These are phyloP conservation scores for Thripadectes ignobilis DNA, from an alignment of 2,797 vertebrate genomes.

Conservation along the genomic window DNA sequence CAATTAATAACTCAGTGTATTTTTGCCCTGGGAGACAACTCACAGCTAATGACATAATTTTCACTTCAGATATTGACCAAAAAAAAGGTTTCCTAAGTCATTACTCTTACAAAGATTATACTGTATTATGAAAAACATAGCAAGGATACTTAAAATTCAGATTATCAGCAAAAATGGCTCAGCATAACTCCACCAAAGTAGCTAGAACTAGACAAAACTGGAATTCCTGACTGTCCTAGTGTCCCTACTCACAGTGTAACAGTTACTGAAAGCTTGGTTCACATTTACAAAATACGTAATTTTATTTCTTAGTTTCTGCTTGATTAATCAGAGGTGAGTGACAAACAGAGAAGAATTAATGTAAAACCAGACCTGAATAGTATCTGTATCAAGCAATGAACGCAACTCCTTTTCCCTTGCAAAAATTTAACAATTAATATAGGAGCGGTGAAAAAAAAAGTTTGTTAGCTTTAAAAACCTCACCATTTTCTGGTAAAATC, in stretches of 20 bases:
- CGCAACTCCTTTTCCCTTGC: not conserved
- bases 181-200: not conserved
- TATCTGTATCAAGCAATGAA: not conserved
- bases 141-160: not conserved
- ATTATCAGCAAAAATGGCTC: not conserved
- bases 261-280: not conserved
- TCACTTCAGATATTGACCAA: not conserved
- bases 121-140: not conserved
- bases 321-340: not conserved
- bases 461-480: accelerated
- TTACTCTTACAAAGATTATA: not conserved
- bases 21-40: constrained; percentile 4
- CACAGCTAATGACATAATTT: not conserved
- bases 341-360: not conserved
- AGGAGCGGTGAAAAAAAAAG: not conserved
- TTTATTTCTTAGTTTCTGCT: not conserved
- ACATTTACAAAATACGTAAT: not conserved
- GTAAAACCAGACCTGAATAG: not conserved
- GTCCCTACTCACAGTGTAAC: not conserved
- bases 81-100: not conserved
- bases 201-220: not conserved
- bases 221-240: not conserved
- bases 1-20: not conserved
- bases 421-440: not conserved
- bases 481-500: not conserved